A percentile compares a stretch with the other conserved stretches of the same genome.
These are phyloP conservation scores for Selenia dentaria DNA, from an alignment of 2,888 invertebrate genomes.

Conservation along the genomic window DNA sequence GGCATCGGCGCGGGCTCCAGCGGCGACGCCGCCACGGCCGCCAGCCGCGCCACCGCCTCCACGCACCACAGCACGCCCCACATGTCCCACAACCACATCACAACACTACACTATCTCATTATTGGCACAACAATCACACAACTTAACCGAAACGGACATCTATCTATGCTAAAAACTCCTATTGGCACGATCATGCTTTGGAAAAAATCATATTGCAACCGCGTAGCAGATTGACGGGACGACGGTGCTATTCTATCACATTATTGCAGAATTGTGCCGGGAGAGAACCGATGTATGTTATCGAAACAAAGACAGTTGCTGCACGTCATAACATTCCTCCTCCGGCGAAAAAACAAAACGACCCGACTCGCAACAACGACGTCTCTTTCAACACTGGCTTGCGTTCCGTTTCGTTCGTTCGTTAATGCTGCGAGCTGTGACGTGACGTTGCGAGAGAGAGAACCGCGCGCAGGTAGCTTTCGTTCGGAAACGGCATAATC, in stretches of 20 bases:
- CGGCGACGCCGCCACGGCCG: conserved; percentile 67
- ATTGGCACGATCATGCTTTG: conserved; percentile 82
- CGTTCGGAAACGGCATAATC: conserved; percentile 32
- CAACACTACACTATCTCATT: conserved; percentile 84
- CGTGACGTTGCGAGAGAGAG: conserved; percentile 7
- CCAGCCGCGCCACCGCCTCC: conserved; percentile 69
- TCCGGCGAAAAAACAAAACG: conserved; percentile 46
- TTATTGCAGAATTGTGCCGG: conserved; percentile 55
- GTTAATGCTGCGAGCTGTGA: conserved; percentile 22
- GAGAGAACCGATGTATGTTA: conserved; percentile 62
- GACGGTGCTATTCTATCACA: conserved; percentile 61
- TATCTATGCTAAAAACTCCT: conserved; percentile 79
- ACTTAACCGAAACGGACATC: conserved; percentile 78
- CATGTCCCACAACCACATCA: conserved; percentile 84
- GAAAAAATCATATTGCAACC: conserved; percentile 69
- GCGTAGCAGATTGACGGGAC: conserved; percentile 43
- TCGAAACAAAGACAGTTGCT: conserved; percentile 79
- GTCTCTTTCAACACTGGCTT: conserved; percentile 55
- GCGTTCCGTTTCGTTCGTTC: conserved; percentile 34
- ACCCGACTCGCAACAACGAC: conserved; percentile 47
- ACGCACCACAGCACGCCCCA: conserved; percentile 78
- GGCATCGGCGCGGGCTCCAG: conserved; percentile 69
- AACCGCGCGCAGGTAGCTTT: conserved; percentile 31
- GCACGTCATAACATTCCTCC: conserved; percentile 83
- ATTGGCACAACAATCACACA: conserved; percentile 83